Evolutionary conservation across 2,888 invertebrate species (phyloP), one percentile per base, ranked within the genome.

Genomic region (Abrostola tripartita): DNA sequence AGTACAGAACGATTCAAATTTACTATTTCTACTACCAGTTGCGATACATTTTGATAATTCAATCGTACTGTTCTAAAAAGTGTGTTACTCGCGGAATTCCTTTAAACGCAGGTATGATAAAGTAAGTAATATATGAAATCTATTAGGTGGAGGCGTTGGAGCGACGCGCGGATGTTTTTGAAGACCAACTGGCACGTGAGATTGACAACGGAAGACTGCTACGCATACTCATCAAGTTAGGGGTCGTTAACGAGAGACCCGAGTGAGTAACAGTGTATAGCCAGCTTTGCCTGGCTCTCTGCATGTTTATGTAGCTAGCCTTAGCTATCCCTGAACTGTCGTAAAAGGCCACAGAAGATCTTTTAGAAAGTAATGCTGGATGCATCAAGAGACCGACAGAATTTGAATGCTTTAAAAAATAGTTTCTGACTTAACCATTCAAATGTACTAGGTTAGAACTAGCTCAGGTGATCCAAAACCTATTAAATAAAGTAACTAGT

Each of bases 181-280:
- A 99, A 85, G 97, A 97, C 74, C 99, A 99, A 89, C 94, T 99
- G 68, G 96, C 98, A 11, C 97, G 97, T 90, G 99, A 99, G 92
- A 96, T 99, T 85, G 99, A 99, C 92, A 99, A 99, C 90, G 98
- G 99, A 0, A 96, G 99, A 57, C 95, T 99, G 14, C 97, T 99
- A 90, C 96, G 99, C 76, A 95, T 99, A 61, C 95, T 99, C 81
- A 96, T 98, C 61, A 99, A 99, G 92, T 93, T 99, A 61, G 98
- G 98, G 62, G 97, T 98, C n/a, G 97, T 99, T 80, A 98, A 99
- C 87, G 99, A 99, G 89, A 95, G 99, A 74, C 98, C 98, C 40
- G 99, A 99, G 98, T 98, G 93, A 95, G 96, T 95, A 50, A 8
- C 44, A 9, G 4, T 47, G 5, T 24, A 24, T 5, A 24, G 24